Evolutionary conservation across 2,797 vertebrate genomes (phyloP).

Genomic region (Pachyuromys duprasi): DNA sequence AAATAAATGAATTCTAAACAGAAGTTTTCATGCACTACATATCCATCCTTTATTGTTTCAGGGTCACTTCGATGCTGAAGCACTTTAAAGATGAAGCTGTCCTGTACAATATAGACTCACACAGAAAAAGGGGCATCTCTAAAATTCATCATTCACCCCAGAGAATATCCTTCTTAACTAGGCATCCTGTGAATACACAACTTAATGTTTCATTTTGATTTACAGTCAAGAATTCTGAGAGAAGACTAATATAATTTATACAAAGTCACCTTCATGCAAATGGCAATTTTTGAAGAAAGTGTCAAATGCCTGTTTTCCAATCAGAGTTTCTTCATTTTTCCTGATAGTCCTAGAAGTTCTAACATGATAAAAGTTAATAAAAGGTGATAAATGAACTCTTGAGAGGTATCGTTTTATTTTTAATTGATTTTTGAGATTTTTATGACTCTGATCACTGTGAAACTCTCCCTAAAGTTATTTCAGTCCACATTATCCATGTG

Average conservation of each 20-base stretch:
- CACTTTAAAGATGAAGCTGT: constrained; percentile 75
- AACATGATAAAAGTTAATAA: constrained; percentile 56
- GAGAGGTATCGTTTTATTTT: constrained; percentile 28
- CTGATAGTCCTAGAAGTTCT: constrained; percentile 35
- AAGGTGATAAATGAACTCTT: constrained; percentile 41
- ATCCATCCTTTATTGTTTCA: constrained; percentile 69
- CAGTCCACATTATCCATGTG: neutral
- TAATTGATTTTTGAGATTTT: constrained; percentile 45
- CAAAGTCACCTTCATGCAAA: constrained; percentile 77
- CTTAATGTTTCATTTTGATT: constrained; percentile 79
- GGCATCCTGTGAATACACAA: constrained; percentile 62
- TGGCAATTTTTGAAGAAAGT: constrained; percentile 60
- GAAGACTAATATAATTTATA: constrained; percentile 75
- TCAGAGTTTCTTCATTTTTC: constrained; percentile 66
- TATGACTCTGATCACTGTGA: constrained; percentile 22
- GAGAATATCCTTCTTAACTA: constrained; percentile 70
- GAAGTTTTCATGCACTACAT: constrained; percentile 33
- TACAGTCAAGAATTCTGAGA: constrained; percentile 60
- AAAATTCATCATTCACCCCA: constrained; percentile 64
- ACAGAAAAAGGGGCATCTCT: constrained; percentile 25
- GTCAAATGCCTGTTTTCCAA: constrained; percentile 33
- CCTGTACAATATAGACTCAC: constrained; percentile 56
- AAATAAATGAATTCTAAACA: constrained; percentile 64
- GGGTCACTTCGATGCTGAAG: constrained; percentile 58
- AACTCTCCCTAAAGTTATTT: constrained; percentile 47